Evolutionary conservation across 2,888 invertebrate species (phyloP).

Genomic region (Rapana venosa): DNA sequence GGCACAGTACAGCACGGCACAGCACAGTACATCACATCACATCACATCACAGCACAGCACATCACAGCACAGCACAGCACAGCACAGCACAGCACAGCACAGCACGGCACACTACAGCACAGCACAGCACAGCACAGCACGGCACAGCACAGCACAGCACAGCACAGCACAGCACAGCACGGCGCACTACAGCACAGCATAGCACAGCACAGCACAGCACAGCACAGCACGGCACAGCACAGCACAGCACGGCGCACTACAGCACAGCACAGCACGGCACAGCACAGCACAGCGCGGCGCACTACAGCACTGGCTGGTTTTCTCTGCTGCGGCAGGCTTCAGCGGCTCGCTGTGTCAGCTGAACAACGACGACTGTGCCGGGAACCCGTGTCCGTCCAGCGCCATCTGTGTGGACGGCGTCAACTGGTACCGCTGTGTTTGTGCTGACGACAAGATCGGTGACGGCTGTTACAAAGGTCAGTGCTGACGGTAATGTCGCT

Average conservation of each 20-base stretch:
- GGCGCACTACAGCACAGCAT: too few species aligned
- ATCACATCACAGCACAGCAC: too few species aligned
- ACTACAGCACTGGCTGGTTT: neutral
- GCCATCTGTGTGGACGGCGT: conserved; percentile 75
- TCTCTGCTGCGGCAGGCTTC: neutral
- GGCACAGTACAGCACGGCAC: neutral
- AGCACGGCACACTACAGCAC: neutral
- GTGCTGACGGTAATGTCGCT: neutral
- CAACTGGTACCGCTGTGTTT: conserved; percentile 95
- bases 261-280: too few species aligned
- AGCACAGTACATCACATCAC: too few species aligned
- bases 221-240: too few species aligned
- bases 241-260: too few species aligned
- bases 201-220: too few species aligned
- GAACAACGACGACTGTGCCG: conserved; percentile 86
- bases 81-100: neutral
- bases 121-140: too few species aligned
- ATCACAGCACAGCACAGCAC: neutral
- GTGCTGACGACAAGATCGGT: conserved; percentile 97
- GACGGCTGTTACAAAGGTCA: conserved; percentile 96
- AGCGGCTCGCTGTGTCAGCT: conserved; percentile 51
- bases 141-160: too few species aligned
- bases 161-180: too few species aligned
- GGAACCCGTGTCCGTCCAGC: conserved; percentile 84
- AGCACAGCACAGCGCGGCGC: too few species aligned